Conservation (phyloP, 1,140 invertebrate species). For the Drosophila santomea region DNA sequence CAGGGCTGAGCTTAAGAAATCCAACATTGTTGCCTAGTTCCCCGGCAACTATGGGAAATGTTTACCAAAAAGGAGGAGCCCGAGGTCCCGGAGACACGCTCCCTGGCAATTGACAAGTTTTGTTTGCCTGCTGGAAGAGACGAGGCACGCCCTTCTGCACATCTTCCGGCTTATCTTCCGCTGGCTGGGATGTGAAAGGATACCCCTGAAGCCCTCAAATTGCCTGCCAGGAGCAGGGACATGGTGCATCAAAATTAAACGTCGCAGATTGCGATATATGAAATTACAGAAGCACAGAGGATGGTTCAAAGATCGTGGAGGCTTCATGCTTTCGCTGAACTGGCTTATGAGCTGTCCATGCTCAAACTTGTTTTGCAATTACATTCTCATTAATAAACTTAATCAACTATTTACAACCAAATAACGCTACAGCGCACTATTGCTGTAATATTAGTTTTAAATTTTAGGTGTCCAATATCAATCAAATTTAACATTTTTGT, state of each 20-base stretch:
- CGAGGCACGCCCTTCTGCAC: constrained; percentile 30
- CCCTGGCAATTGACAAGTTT: constrained; percentile 72
- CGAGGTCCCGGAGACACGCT: constrained; percentile 39
- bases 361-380: background rate
- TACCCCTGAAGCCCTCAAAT: constrained; percentile 40
- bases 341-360: background rate
- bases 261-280: constrained; percentile 4
- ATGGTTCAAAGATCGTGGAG: background rate
- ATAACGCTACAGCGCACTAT: too few species aligned
- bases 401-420: background rate
- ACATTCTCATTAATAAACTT: background rate
- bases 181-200: constrained; percentile 38
- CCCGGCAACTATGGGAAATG: constrained; percentile 37
- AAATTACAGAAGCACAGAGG: constrained; percentile 15
- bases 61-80: constrained; percentile 15
- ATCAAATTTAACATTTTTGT: too few species aligned
- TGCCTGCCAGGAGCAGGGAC: constrained; percentile 30
- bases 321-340: background rate
- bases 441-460: background rate
- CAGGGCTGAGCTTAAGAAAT: constrained; percentile 24
- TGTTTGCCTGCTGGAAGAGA: constrained; percentile 44
- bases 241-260: constrained; percentile 26
- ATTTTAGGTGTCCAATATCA: background rate
- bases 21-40: constrained; percentile 65
- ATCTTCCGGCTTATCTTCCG: constrained; percentile 33